Evolutionary conservation across 2,113 vertebrate species (phyloP).

Genomic region (Trogon surrucura): DNA sequence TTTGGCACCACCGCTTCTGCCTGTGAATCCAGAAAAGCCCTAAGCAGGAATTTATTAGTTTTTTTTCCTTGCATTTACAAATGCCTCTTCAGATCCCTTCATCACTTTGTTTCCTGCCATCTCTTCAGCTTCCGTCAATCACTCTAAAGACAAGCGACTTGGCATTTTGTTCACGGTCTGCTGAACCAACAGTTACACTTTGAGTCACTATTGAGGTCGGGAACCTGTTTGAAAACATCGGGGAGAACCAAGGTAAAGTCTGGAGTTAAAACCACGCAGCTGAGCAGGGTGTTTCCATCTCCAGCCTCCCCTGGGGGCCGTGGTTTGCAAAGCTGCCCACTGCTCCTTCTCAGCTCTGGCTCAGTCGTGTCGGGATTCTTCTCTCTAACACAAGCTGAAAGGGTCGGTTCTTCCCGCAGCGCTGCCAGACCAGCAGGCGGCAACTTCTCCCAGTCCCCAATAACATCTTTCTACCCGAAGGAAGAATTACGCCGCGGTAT

Average conservation of each 20-base stretch:
- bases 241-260: neutral
- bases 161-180: neutral
- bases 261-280: neutral
- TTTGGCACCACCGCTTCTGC: neutral
- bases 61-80: neutral
- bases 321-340: neutral
- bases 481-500: fast-evolving
- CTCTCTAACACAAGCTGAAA: neutral
- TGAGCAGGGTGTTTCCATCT: neutral
- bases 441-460: neutral
- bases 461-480: neutral
- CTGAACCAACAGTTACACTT: neutral
- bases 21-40: fast-evolving
- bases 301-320: neutral
- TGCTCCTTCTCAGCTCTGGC: neutral
- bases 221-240: neutral
- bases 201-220: neutral
- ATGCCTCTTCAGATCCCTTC: neutral
- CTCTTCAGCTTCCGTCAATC: neutral
- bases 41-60: neutral
- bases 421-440: neutral
- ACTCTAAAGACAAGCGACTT: neutral
- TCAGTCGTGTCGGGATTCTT: neutral
- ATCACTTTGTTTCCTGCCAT: neutral
- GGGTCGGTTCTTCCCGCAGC: neutral